Base-by-base conservation (phyloP, 2,797 vertebrate genomes). In the Diceros bicornis region DNA sequence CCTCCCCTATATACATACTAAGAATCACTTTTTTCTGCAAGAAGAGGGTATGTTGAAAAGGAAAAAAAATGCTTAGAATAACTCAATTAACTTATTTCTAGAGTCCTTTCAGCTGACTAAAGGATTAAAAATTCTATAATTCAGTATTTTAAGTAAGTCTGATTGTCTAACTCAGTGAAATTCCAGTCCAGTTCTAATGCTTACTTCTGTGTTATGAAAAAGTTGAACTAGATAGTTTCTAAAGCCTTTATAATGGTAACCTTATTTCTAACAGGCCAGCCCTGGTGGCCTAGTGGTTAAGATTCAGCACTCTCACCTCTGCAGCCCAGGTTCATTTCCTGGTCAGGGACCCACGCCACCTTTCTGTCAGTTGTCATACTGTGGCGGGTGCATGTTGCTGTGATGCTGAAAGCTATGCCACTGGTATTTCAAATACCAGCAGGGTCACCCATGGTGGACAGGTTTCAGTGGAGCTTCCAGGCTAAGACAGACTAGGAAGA, bases 191-290 rank as follows among this genome's bases (percentile, higher is more conserved):
- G 17, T 85, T 91, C 77, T 96, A 82, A 47, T 72, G 47, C 12
- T 90, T 44, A 2, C 8, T 50, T 88, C 71, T 64, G 6, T 71
- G n/a, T 57, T 81, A 69, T 21, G 11, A 29, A 77, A 72, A 74
- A 18, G 34, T 62, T 93, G 47, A 91, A 66, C 61, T 88, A 93
- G 21, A 37, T 85, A 25, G 47, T 96, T 94, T 82, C 34, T 57
- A 34, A 64, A 50, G 47, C 47, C 32, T 83, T 87, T 41, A 25
- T 69, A 34, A 89, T 86, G 66, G 2, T 64, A 82, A 89, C 21
- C 11, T 71, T 85, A 41, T 62, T 94, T 91, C 71, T 89, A 41
- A 72, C 69, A 78, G 50, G 50, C 50, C 50, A 52, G 50, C 13
- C 50, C 50, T 52, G 50, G 14, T 52, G 14, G 50, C 14, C 50